Conservation (phyloP, 2,888 invertebrate species). For the Rotaria sp. region DNA sequence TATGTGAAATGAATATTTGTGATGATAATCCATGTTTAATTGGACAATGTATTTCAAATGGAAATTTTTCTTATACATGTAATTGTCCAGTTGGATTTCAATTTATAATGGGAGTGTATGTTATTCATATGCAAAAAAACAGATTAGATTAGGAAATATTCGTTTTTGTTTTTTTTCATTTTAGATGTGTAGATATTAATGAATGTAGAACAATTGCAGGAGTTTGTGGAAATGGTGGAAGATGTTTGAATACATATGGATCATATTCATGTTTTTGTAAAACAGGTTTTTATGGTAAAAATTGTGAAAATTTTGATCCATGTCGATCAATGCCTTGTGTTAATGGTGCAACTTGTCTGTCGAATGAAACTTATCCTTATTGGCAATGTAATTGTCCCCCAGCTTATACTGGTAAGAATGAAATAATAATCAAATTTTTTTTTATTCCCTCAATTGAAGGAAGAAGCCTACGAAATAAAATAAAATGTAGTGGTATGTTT, state of each 20-base stretch:
- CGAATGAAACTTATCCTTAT: not conserved
- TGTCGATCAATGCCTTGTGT: constrained; percentile 37
- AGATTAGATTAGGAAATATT: not conserved
- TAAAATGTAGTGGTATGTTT: too few relatives aligned
- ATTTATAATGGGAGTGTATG: constrained; percentile 8
- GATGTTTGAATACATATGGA: constrained; percentile 28
- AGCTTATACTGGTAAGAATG: not conserved
- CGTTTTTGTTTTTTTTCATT: not conserved
- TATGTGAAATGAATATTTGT: constrained; percentile 36
- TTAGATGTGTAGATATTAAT: not conserved
- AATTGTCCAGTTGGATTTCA: constrained; percentile 36
- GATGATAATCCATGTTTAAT: constrained; percentile 67
- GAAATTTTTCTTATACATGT: constrained; percentile 26
- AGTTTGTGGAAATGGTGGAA: constrained; percentile 31
- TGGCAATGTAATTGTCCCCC: not conserved
- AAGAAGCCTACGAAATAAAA: too few relatives aligned
- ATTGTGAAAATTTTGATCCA: constrained; percentile 32
- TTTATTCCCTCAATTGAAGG: too few relatives aligned
- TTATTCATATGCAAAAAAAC: not conserved
- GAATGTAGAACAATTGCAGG: not conserved
- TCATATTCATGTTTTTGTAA: constrained; percentile 33
- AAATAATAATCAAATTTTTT: too few relatives aligned
- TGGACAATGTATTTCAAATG: constrained; percentile 58
- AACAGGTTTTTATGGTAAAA: constrained; percentile 27
- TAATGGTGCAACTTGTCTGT: constrained; percentile 28